A percentile compares a stretch with the other conserved stretches of the same genome.
phyloP scores from a whole-genome alignment of 1,140 invertebrate species.

The Nephotettix cincticeps region DNA sequence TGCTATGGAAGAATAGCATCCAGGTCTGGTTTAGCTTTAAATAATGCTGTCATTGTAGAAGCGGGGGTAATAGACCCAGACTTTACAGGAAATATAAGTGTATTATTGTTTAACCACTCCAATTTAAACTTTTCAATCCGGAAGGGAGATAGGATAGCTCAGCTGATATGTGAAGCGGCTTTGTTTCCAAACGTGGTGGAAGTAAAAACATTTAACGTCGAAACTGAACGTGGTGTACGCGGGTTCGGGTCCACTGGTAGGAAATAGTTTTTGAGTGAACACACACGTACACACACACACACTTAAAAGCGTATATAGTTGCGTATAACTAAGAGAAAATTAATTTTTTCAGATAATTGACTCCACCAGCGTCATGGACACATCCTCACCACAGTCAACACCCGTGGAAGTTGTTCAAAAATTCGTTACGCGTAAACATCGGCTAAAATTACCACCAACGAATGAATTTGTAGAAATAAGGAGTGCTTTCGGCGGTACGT shows the following conservation, averaged over 20 bases:
- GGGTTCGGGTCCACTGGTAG: background rate
- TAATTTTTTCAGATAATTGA: too few relatives aligned
- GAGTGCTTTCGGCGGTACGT: background rate
- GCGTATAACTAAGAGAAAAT: too few relatives aligned
- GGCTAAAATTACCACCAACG: background rate
- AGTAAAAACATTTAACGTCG: constrained; percentile 31
- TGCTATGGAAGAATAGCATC: constrained; percentile 96
- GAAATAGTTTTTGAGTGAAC: too few relatives aligned
- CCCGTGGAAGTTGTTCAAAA: too few relatives aligned
- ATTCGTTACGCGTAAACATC: background rate
- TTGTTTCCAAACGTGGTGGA: constrained; percentile 81
- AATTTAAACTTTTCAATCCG: constrained; percentile 75
- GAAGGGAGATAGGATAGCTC: constrained; percentile 92
- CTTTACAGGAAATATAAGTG: constrained; percentile 90
- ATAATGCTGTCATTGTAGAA: constrained; percentile 96
- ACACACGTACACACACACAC: background rate
- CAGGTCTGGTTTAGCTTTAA: constrained; percentile 91
- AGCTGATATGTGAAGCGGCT: constrained; percentile 94
- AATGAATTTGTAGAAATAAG: background rate
- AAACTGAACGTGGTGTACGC: background rate
- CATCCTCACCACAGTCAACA: too few relatives aligned
- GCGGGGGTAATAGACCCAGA: constrained; percentile 65
- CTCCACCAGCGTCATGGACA: too few relatives aligned
- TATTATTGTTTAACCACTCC: constrained; percentile 92
- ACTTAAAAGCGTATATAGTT: background rate